phyloP scores from a whole-genome alignment of 2,113 vertebrate genomes.

The Dicrurus megarhynchus region DNA sequence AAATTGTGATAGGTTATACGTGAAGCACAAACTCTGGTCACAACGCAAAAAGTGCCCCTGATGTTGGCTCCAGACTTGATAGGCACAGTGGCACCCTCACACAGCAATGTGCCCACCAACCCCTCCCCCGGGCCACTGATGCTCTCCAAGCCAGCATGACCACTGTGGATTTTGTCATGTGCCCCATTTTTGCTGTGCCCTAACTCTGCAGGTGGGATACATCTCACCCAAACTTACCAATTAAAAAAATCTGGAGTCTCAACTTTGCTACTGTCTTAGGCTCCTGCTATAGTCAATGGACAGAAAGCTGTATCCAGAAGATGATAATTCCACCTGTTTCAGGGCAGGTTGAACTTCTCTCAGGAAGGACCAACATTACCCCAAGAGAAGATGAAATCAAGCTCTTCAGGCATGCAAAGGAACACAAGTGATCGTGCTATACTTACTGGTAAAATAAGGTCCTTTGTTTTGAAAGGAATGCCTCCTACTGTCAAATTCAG shows the following conservation, averaged over 20 bases:
- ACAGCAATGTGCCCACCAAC: not conserved
- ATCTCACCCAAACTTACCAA: not conserved
- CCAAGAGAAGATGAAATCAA: not conserved
- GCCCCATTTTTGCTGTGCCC: not conserved
- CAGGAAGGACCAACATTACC: not conserved
- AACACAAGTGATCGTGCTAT: not conserved
- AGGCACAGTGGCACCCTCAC: not conserved
- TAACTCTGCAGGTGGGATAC: not conserved
- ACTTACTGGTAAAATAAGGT: slow-evolving; percentile 86
- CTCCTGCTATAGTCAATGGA: not conserved
- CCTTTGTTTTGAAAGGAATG: slow-evolving; percentile 85
- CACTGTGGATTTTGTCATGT: not conserved
- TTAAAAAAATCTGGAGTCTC: not conserved
- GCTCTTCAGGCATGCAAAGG: not conserved
- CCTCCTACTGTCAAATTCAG: slow-evolving; percentile 95
- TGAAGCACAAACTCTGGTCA: not conserved
- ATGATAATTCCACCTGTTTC: not conserved
- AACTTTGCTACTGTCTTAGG: not conserved
- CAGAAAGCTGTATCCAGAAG: not conserved
- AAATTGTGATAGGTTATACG: rapidly evolving
- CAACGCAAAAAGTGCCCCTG: not conserved
- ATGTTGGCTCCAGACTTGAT: rapidly evolving
- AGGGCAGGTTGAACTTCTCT: not conserved
- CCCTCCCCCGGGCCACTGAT: not conserved
- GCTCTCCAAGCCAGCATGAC: not conserved